Evolutionary conservation across 1,140 invertebrate species (phyloP), one percentile per base, ranked within the genome.

Genomic region (Nasonia vitripennis): DNA sequence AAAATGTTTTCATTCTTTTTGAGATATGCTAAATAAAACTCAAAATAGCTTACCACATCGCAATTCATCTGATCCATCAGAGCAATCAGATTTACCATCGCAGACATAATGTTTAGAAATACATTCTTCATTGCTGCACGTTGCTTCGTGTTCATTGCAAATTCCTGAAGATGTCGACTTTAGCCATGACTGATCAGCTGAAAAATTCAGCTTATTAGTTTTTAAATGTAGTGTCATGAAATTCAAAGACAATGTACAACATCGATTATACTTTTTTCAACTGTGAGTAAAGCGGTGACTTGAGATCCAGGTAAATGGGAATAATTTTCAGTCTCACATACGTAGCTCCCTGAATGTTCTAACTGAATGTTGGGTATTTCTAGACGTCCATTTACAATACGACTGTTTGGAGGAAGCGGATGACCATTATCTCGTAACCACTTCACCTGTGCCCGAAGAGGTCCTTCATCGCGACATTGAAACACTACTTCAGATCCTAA

Each of bases 41-140:
- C 2, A 37, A 37, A 37, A 37, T 4, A 37, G 3, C 95, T 95
- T 94, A 96, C 97, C 96, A 94, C 98, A 99, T 90, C 96, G 95
- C 88, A 95, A 95, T 94, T 99, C 98, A 93, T 99, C 98, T 5
- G 97, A 98, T 23, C 96, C 95, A 92, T 99, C 98, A 14, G 94
- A 93, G 90, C 98, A 99, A 90, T 98, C 97, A 10, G 93, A 93
- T 75, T 94, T 94, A 11, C 96, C 96, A 91, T 99, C 96, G 91
- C 98, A 99, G 34, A 98, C 95, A 81, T 95, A 94, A 4, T 94
- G 91, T 90, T 96, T 97, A 0, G 95, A 94, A 87, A 99, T 98
- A 91, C 98, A 99, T 86, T 98, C 95, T 67, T 98, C 97, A 91
- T 98, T 98, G 62, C 95, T 95, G 90, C 98, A 99, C 0, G 97